Conservation (phyloP, 2,797 vertebrate species). For the Characodon lateralis region DNA sequence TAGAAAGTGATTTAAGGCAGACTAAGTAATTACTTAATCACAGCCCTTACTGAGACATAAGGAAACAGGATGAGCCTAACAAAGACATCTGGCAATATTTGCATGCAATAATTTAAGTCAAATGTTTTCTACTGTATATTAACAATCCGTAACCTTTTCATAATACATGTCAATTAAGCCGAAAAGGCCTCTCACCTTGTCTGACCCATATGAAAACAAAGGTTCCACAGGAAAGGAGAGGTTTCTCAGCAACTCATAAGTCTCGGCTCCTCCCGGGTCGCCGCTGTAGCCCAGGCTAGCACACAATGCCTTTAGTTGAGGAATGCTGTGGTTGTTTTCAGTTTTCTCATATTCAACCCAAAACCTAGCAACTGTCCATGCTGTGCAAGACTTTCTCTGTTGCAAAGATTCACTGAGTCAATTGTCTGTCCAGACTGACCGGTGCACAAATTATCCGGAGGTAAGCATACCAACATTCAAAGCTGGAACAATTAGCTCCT, state of each 20-base stretch:
- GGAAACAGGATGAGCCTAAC: neutral
- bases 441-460: neutral
- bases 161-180: neutral
- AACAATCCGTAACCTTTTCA: neutral
- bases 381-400: constrained; percentile 8
- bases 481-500: neutral
- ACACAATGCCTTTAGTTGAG: constrained; percentile 25
- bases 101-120: neutral
- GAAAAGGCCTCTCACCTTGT: neutral
- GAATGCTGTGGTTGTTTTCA: constrained; percentile 48
- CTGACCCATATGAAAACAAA: constrained; percentile 11
- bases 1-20: constrained; percentile 9
- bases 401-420: neutral
- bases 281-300: constrained; percentile 26
- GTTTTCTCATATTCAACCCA: constrained; percentile 18
- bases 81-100: neutral
- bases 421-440: neutral
- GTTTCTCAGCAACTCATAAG: constrained; percentile 25
- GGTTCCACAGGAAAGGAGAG: neutral
- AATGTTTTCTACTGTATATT: neutral
- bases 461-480: neutral
- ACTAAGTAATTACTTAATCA: constrained; percentile 18
- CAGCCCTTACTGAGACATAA: neutral
- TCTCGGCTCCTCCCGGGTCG: constrained; percentile 33
- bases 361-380: constrained; percentile 16